Evolutionary conservation across 2,888 invertebrate genomes (phyloP), one percentile per base, ranked within the genome.

Genomic region (Syrphus vitripennis): DNA sequence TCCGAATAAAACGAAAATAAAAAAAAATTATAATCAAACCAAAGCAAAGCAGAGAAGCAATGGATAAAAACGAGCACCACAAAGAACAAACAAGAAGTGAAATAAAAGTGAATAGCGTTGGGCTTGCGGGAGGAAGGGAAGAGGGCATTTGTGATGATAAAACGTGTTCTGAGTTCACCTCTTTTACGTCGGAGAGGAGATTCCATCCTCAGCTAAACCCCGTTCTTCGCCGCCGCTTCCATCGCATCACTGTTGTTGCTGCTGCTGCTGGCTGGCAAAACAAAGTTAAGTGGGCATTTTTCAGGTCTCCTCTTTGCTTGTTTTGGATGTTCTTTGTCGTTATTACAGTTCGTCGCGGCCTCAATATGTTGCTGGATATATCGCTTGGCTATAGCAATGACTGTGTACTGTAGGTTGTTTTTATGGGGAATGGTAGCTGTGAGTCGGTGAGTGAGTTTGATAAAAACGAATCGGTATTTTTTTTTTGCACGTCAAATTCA

Each of bases 101-200:
- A 72, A 40, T 24, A 16, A 59, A 65, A 48, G 31, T n/a, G 31
- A 45, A 37, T 31, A 57, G 6, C 12, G 34, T 34, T 34, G 34
- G 9, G 34, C 9, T 31, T 5, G 31, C 9, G 50, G 24, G 14
- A 12, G n/a, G 53, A n/a, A 12, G 21, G 48, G 65, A 14, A 42
- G 45, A 26, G 42, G 59, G 45, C n/a, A n/a, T n/a, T n/a, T 37
- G 16, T 29, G 34, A 34, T 63, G 74, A 69, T 72, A 80, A 84
- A 84, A 84, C 76, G 72, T 84, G 84, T 80, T 84, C 71, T 69
- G 67, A 67, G 84, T 75, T 84, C 76, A 72, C 80, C 84, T 81
- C 84, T 77, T 84, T 84, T 80, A 84, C 80, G 84, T 84, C 80
- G 80, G 80, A 77, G 80, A 84, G 80, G 84, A 84, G 84, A 84